phyloP scores from a whole-genome alignment of 2,888 invertebrate species.

The Melieria crassipennis region DNA sequence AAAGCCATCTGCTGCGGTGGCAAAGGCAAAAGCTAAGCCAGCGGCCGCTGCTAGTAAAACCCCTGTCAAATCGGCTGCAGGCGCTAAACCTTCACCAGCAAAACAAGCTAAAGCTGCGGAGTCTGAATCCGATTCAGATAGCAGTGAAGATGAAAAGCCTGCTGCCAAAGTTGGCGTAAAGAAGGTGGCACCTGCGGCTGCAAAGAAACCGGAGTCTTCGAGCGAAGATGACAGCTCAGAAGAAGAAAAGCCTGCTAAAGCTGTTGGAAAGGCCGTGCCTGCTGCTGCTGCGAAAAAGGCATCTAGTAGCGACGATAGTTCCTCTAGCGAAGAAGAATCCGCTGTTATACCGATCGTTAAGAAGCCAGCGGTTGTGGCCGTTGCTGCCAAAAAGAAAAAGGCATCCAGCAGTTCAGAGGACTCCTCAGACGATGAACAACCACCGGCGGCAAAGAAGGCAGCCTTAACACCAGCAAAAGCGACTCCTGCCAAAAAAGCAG shows the following conservation, averaged over 20 bases:
- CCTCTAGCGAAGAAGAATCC: slow-evolving; percentile 53
- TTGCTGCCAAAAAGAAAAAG: slow-evolving; percentile 56
- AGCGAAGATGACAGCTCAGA: slow-evolving; percentile 58
- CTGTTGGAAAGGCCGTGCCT: slow-evolving; percentile 45
- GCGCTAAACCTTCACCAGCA: slow-evolving; percentile 28
- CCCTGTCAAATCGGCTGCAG: slow-evolving; percentile 31
- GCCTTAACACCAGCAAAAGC: slow-evolving; percentile 10
- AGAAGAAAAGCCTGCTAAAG: slow-evolving; percentile 28
- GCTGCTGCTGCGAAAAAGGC: slow-evolving; percentile 39
- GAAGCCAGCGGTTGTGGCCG: slow-evolving; percentile 38
- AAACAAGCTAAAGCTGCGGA: slow-evolving; percentile 35
- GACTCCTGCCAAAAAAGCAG: slow-evolving; percentile 33
- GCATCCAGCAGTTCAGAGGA: slow-evolving; percentile 65
- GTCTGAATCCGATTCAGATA: slow-evolving; percentile 44
- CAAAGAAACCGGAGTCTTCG: slow-evolving; percentile 51
- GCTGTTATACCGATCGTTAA: slow-evolving; percentile 54
- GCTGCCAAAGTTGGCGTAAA: slow-evolving; percentile 19
- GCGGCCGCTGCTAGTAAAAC: slow-evolving; percentile 37
- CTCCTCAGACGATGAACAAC: slow-evolving; percentile 49
- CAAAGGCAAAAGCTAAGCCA: slow-evolving; percentile 24
- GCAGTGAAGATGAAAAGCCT: slow-evolving; percentile 44
- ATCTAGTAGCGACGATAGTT: slow-evolving; percentile 51
- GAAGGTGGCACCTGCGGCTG: slow-evolving; percentile 41
- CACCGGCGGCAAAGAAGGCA: slow-evolving; percentile 38
- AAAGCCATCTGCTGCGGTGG: slow-evolving; percentile 27